Conservation (phyloP, 2,888 invertebrate species). For the Choristoneura rosaceana region DNA sequence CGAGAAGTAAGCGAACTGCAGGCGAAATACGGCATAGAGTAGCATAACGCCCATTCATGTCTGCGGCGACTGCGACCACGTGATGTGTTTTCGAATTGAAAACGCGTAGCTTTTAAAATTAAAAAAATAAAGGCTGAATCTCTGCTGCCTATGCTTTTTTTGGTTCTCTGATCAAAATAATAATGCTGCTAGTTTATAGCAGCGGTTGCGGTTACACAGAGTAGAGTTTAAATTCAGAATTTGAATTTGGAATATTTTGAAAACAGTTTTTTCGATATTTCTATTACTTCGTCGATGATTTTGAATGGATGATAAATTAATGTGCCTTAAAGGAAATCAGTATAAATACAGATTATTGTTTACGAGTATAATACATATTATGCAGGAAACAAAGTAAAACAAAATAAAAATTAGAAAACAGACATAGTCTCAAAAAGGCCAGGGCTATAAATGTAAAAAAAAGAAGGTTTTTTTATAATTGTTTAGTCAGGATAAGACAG, state of each 20-base stretch:
- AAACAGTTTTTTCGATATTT: background rate
- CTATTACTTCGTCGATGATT: no score
- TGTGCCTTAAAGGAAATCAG: no score
- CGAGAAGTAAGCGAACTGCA: conserved; percentile 77
- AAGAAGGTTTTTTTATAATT: no score
- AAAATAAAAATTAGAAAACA: no score
- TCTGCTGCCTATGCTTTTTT: background rate
- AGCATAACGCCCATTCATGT: conserved; percentile 77
- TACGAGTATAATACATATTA: no score
- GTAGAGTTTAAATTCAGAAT: background rate
- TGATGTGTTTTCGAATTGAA: conserved; percentile 45
- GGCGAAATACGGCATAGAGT: conserved; percentile 79
- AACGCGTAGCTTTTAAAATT: conserved; percentile 10
- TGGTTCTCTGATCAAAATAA: background rate
- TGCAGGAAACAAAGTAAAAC: no score
- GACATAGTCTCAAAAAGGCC: no score
- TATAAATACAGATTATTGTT: no score
- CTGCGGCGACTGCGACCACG: conserved; percentile 67
- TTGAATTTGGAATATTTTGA: conserved; percentile 5
- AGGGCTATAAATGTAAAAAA: no score
- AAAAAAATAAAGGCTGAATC: background rate
- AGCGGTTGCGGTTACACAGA: background rate
- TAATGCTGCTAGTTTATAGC: background rate
- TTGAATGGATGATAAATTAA: no score
- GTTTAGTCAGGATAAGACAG: no score